Evolutionary conservation across 2,113 vertebrate genomes (phyloP).

Genomic region (Uria aalge): DNA sequence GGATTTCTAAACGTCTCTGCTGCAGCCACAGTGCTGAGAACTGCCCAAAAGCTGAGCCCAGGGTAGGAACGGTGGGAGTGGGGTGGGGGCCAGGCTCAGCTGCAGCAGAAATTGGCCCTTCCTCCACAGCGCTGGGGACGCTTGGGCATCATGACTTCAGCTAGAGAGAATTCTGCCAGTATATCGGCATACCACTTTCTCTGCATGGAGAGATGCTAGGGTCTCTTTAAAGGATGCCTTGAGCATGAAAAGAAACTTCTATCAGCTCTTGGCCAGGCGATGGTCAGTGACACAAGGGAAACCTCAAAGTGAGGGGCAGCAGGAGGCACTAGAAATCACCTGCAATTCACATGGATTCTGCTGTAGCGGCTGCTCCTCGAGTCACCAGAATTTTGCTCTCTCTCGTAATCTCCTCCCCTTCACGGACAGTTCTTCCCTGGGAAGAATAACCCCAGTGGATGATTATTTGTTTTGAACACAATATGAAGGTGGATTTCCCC

Average conservation of each 20-base stretch:
- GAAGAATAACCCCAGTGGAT: neutral
- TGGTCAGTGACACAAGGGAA: neutral
- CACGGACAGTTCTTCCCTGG: neutral
- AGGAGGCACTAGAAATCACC: neutral
- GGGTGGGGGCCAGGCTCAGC: neutral
- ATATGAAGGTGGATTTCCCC: neutral
- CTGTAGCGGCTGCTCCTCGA: neutral
- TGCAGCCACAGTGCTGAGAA: neutral
- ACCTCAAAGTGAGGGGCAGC: neutral
- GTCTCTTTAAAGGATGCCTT: neutral
- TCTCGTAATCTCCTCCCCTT: neutral
- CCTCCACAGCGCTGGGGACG: neutral
- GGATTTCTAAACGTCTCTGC: neutral
- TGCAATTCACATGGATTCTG: neutral
- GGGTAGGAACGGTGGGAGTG: neutral
- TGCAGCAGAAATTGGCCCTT: neutral
- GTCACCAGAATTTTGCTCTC: neutral
- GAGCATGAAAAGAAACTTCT: neutral
- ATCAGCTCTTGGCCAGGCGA: neutral
- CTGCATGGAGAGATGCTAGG: neutral
- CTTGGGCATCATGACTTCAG: neutral
- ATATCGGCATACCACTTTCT: neutral
- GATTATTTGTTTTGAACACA: neutral
- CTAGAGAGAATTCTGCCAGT: neutral
- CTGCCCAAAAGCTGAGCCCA: neutral